Percentiles rank a stretch among this genome's conserved stretches.
Conservation (phyloP, 1,140 invertebrate genomes). For the Sycophaga agraensis region DNA sequence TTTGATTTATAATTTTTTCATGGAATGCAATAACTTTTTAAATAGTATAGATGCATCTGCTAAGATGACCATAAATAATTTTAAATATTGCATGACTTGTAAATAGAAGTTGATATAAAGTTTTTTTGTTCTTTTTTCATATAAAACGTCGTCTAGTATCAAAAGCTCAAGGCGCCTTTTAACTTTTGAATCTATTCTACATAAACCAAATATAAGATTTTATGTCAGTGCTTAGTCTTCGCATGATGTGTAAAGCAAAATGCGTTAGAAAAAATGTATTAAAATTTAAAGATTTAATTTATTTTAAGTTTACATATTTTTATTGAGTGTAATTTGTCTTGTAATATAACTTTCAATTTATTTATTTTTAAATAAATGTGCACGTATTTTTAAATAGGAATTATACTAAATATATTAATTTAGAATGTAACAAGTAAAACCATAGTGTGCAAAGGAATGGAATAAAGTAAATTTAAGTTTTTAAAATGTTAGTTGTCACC, state of each 20-base stretch:
- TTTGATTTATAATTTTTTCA: background rate
- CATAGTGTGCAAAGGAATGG: constrained; percentile 45
- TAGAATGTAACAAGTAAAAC: constrained; percentile 42
- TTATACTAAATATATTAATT: constrained; percentile 17
- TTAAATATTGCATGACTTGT: background rate
- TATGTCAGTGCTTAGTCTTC: constrained; percentile 1
- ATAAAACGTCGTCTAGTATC: constrained; percentile 1
- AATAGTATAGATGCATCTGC: background rate
- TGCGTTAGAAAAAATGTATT: too few relatives aligned
- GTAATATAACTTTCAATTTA: background rate
- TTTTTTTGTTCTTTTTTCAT: background rate
- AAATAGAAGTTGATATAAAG: too few relatives aligned
- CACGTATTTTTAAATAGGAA: background rate
- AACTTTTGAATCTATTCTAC: background rate
- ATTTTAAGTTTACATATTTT: too few relatives aligned
- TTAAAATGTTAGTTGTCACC: constrained; percentile 22
- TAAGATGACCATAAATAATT: background rate
- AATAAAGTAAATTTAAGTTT: constrained; percentile 39
- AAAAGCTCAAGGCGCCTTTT: constrained; percentile 1
- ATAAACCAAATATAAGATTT: constrained; percentile 12
- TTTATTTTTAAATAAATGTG: background rate
- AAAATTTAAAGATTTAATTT: too few relatives aligned
- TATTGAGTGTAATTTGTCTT: too few relatives aligned
- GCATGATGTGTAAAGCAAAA: constrained; percentile 24
- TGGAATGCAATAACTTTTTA: constrained; percentile 11